A percentile compares a stretch with the other conserved stretches of the same genome.
phyloP scores from a whole-genome alignment of 2,888 invertebrate genomes.

The Lacanobia oleracea region DNA sequence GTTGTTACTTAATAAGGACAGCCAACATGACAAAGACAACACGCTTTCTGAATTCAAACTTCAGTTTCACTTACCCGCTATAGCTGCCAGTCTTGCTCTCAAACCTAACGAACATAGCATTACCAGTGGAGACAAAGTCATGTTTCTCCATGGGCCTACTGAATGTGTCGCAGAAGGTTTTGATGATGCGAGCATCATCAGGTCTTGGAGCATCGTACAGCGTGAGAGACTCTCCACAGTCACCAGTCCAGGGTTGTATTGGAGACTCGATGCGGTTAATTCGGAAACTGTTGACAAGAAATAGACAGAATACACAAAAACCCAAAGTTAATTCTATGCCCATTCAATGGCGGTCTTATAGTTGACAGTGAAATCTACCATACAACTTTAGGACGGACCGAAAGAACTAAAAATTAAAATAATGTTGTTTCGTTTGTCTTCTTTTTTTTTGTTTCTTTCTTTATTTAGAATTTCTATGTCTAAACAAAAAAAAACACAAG shows the following conservation, averaged over 20 bases:
- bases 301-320: no score
- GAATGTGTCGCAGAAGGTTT: slow-evolving; percentile 98
- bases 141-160: slow-evolving; percentile 98
- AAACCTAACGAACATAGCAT: slow-evolving; percentile 96
- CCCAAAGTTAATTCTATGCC: no score
- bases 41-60: background rate
- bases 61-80: slow-evolving; percentile 91
- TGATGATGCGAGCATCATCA: slow-evolving; percentile 97
- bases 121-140: slow-evolving; percentile 97
- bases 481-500: no score
- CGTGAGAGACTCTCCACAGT: slow-evolving; percentile 97
- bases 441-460: no score
- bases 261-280: slow-evolving; percentile 97
- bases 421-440: no score
- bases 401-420: no score
- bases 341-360: no score
- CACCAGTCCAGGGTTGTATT: slow-evolving; percentile 95
- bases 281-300: slow-evolving; percentile 92
- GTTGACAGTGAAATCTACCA: no score
- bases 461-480: no score
- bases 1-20: background rate
- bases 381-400: no score
- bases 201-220: slow-evolving; percentile 97
- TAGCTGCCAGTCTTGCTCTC: slow-evolving; percentile 98
- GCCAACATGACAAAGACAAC: background rate